Evolutionary conservation across 2,113 vertebrate genomes (phyloP).

Genomic region (Sturnus vulgaris): DNA sequence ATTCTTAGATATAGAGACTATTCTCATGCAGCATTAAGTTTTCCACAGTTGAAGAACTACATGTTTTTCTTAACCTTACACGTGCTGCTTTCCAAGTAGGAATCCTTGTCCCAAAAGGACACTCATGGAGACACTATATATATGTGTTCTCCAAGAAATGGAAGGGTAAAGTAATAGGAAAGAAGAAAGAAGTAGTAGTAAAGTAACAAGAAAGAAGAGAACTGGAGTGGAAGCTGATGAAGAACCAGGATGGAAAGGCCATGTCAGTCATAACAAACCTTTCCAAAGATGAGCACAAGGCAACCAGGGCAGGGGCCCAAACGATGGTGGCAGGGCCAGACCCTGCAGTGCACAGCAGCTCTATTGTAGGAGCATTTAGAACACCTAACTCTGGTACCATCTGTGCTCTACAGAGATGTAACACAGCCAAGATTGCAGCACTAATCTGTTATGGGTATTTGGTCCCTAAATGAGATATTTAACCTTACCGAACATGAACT

Average conservation of each 20-base stretch:
- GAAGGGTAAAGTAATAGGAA: neutral
- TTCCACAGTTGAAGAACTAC: neutral
- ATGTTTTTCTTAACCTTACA: neutral
- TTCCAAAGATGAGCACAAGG: neutral
- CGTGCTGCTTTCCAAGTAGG: neutral
- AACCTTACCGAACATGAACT: conserved; percentile 76
- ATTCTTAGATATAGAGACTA: neutral
- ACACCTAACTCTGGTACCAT: neutral
- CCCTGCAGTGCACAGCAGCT: neutral
- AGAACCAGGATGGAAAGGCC: neutral
- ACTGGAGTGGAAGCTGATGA: neutral
- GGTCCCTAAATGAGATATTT: neutral
- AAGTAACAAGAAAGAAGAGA: neutral
- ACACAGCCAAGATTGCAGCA: neutral
- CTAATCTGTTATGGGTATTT: neutral
- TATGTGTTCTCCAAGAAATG: neutral
- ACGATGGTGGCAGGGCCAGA: neutral
- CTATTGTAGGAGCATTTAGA: neutral
- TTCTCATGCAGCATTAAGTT: neutral
- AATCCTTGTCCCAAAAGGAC: neutral
- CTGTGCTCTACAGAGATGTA: neutral
- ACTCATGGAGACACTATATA: neutral
- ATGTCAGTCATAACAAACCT: neutral
- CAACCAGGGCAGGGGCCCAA: neutral
- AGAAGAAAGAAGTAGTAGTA: neutral